phyloP scores from a whole-genome alignment of 2,888 invertebrate species.

The Hemistola chrysoprasaria region DNA sequence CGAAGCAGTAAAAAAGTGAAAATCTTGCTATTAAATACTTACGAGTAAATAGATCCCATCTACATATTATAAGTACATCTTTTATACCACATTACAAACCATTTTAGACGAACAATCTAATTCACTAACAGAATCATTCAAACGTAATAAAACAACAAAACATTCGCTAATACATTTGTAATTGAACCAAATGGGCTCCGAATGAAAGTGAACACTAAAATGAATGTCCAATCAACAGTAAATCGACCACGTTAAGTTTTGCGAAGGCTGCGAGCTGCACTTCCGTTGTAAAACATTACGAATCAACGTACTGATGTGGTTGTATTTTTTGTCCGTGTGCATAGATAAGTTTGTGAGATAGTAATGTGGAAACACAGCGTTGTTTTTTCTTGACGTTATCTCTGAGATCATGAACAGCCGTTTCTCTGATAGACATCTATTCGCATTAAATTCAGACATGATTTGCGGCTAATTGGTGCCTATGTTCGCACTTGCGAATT shows the following conservation, averaged over 20 bases:
- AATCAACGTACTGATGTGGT: no score
- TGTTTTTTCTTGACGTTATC: constrained; percentile 32
- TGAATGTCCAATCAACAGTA: constrained; percentile 11
- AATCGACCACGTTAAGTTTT: constrained; percentile 2
- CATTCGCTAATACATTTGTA: constrained; percentile 48
- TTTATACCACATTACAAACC: no score
- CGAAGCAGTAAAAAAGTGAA: no score
- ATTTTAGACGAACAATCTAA: constrained; percentile 15
- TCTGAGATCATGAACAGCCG: constrained; percentile 26
- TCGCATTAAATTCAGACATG: constrained; percentile 27
- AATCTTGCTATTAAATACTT: no score
- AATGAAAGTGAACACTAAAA: constrained; percentile 55
- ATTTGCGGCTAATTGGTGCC: constrained; percentile 29
- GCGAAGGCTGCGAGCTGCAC: constrained; percentile 14
- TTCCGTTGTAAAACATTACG: no score
- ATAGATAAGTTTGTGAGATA: constrained; percentile 12
- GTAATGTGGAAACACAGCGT: constrained; percentile 14
- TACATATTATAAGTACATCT: no score
- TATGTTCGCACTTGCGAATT: constrained; percentile 28
- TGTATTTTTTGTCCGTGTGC: constrained; percentile 12
- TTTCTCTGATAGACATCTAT: constrained; percentile 27
- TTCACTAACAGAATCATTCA: constrained; percentile 26
- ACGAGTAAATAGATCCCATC: no score
- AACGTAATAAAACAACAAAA: constrained; percentile 30
- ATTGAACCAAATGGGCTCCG: constrained; percentile 55